These are phyloP conservation scores for Pseudochirops cupreus DNA, from an alignment of 2,797 vertebrate species.

Conservation along the genomic window DNA sequence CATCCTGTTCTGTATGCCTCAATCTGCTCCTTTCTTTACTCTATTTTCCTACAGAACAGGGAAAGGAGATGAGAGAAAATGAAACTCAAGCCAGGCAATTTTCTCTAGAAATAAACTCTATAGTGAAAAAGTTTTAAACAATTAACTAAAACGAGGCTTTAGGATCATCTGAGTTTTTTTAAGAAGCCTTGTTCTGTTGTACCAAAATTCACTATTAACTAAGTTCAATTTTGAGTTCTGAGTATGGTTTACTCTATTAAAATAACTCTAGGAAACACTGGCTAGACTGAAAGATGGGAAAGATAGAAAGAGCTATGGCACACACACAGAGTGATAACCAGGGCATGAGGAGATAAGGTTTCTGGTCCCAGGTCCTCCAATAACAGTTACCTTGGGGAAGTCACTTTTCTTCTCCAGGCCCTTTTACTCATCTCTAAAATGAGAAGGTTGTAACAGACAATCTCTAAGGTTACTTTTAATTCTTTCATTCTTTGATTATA, in stretches of 20 bases:
- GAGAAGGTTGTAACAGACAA: background rate
- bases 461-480: background rate
- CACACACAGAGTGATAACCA: background rate
- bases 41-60: conserved; percentile 8
- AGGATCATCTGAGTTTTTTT: background rate
- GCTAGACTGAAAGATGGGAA: background rate
- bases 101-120: conserved; percentile 17
- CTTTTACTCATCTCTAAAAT: background rate
- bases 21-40: conserved; percentile 4
- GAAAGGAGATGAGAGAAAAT: conserved; percentile 49
- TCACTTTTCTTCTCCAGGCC: background rate
- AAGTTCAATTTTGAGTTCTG: background rate
- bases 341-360: background rate
- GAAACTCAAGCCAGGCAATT: conserved; percentile 15
- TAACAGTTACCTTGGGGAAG: background rate
- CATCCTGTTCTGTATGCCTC: background rate
- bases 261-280: background rate
- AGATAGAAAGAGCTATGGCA: no score
- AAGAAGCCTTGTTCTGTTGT: background rate
- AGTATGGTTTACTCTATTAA: background rate
- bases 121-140: conserved; percentile 41
- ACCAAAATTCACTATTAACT: conserved; percentile 33
- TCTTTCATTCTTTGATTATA: background rate
- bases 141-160: conserved; percentile 24
- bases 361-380: background rate